Base-by-base conservation (phyloP, 2,797 vertebrate genomes). In the Sebastes reedi region DNA sequence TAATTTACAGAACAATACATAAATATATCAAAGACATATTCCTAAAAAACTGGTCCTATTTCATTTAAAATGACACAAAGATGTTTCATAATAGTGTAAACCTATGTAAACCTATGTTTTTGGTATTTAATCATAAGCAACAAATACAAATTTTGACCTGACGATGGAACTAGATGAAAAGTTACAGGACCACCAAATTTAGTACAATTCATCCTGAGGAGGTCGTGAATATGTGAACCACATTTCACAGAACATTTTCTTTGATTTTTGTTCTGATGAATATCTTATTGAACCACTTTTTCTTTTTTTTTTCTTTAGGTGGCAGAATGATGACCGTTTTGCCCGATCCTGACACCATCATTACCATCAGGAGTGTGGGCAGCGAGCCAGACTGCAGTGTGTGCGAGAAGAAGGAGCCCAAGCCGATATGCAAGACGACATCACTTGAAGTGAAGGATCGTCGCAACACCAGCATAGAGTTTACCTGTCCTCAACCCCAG, bases 401-500 rank as follows among this genome's bases (percentile, higher is more conserved):
- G 65, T 96, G 96, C 56, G 10, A 55, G 18, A 76, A 46, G 8
- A 12, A 76, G 8, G 83, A 2, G 0, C 39, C 89, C 2, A n/a
- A 74, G 1, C 75, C 64, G 71, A 54, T 1, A 2, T 96, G 96
- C 36, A 0, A 24, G 3, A 0, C 77, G 3, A 25, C 0, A 5
- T 0, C 0, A 0, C 18, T 82, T 0, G 1, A 0, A 3, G 82
- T 95, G 55, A 3, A 0, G 4, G 70, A 81, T 13, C 30, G 67
- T 22, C 42, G 20, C 11, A 87, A 84, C 77, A 87, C 70, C 24
- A 79, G 79, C 0, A 86, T 96, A 32, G 81, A 93, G 16, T 96
- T 96, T 29, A 94, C 75, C 79, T 96, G 96, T 60, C 67, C 83
- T 22, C 75, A 18, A 1, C 95, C 96, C 6, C 91, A 95, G 29